Base-by-base conservation (phyloP, 2,113 vertebrate genomes). In the Osmerus mordax region DNA sequence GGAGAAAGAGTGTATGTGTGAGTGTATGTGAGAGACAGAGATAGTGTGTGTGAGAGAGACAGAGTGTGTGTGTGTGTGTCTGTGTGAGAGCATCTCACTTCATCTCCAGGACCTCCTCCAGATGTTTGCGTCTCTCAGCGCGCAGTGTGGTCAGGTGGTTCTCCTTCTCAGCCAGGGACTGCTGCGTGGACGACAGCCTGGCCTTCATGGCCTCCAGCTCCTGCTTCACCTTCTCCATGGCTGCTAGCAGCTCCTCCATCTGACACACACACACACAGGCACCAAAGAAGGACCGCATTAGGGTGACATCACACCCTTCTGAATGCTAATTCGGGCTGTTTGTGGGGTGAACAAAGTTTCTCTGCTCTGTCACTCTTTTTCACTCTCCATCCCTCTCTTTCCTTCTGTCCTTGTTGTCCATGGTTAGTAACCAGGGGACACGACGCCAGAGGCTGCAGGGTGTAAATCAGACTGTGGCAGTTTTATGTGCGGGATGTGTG, bases 61-160 rank as follows among this genome's bases (percentile, higher is more conserved):
- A 32, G 3, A 32, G 9, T 72, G 36, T 9, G 19, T 28, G 29
- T 32, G 29, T 32, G 29, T 32, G 29, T 3, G 29, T 3, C 2
- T 3, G 29, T 2, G 3, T 32, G 3, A 59, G 21, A 14, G 18
- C 29, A 32, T 73, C 95, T 93, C 91, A 98, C 97, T 99, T 99
- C 97, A 99, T 99, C 89, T 99, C 97, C 80, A 99, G 90, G 69
- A 99, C 97, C 81, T 99, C 97, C 87, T 99, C 97, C 87, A 99
- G 92, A 89, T 99, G 97, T 83, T 97, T 97, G 84, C 97, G 94
- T 77, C 97, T 94, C 81, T 99, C 97, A 0, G 96, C 95, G 72
- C 95, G 91, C 58, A 99, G 90, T 41, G 96, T 98, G 76, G 96
- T 98, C 77, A 99, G 88, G 80, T 99, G 97, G 0, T 94, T 94